A percentile compares a stretch with the other conserved stretches of the same genome.
These are phyloP conservation scores for Semaprochilodus insignis DNA, from an alignment of 2,797 vertebrate species.

Conservation along the genomic window DNA sequence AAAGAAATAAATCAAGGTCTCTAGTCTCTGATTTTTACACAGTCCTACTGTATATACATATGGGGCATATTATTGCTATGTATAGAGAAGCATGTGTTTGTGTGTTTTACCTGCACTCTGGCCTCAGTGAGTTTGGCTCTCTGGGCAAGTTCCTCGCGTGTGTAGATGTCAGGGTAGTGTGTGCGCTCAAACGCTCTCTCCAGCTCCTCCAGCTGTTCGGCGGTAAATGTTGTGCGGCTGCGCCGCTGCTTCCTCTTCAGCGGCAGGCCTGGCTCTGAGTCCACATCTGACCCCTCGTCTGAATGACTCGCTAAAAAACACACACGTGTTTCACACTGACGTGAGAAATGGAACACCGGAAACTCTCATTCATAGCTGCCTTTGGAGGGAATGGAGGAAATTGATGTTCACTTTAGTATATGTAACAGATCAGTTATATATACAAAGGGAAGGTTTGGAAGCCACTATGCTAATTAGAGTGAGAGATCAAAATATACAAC, in stretches of 20 bases:
- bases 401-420: constrained; percentile 7
- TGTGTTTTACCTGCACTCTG: constrained; percentile 93
- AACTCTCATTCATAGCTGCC: constrained; percentile 5
- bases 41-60: too few relatives aligned
- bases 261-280: constrained; percentile 95
- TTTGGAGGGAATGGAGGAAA: background rate
- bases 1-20: too few relatives aligned
- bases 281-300: constrained; percentile 96
- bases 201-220: constrained; percentile 96
- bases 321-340: constrained; percentile 19
- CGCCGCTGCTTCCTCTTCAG: constrained; percentile 96
- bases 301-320: constrained; percentile 88
- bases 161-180: constrained; percentile 98
- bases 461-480: background rate
- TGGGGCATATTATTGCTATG: too few relatives aligned
- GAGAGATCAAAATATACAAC: constrained; percentile 16
- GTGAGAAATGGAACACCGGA: constrained; percentile 2
- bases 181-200: constrained; percentile 97
- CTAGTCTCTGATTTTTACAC: too few relatives aligned
- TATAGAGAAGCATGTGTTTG: constrained; percentile 48
- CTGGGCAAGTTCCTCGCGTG: constrained; percentile 95
- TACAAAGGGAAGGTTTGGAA: constrained; percentile 6
- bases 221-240: constrained; percentile 96
- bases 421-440: constrained; percentile 19
- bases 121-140: constrained; percentile 97